These are phyloP conservation scores for Lerema accius DNA, from an alignment of 1,140 invertebrate species.

Conservation along the genomic window DNA sequence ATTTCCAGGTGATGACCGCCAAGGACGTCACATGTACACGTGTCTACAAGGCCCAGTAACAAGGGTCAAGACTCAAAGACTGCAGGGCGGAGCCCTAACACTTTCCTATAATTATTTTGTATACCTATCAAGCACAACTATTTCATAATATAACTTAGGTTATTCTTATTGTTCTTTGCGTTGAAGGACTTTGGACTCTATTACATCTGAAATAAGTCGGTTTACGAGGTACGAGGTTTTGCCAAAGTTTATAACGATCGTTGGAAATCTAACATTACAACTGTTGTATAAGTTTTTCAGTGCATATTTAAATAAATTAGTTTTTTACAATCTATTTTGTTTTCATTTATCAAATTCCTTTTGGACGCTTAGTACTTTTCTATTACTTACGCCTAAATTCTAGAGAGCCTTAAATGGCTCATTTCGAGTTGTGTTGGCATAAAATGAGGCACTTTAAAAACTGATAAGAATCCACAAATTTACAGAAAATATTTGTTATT, in stretches of 20 bases:
- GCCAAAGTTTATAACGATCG: constrained; percentile 46
- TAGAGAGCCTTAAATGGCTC: too few relatives aligned
- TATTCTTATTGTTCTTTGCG: constrained; percentile 49
- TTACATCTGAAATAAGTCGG: constrained; percentile 41
- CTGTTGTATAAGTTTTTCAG: constrained; percentile 74
- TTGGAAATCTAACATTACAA: constrained; percentile 44
- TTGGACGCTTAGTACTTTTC: too few relatives aligned
- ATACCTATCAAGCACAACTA: constrained; percentile 67
- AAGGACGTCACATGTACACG: constrained; percentile 89
- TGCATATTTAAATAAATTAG: constrained; percentile 76
- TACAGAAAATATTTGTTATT: too few relatives aligned
- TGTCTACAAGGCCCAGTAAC: constrained; percentile 86
- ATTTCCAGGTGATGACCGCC: constrained; percentile 87
- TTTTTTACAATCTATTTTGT: constrained; percentile 55
- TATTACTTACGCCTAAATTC: too few relatives aligned
- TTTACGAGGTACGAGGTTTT: constrained; percentile 45
- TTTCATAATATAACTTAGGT: constrained; percentile 60
- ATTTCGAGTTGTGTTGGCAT: too few relatives aligned
- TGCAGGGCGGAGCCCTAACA: constrained; percentile 59
- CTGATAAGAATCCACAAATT: too few relatives aligned
- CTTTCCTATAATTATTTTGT: constrained; percentile 57
- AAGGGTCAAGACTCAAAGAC: constrained; percentile 48
- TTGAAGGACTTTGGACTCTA: constrained; percentile 44
- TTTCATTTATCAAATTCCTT: constrained; percentile 11
- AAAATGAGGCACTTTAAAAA: too few relatives aligned